A percentile compares a stretch with the other conserved stretches of the same genome.
These are phyloP conservation scores for Galeopterus variegatus DNA, from an alignment of 2,113 vertebrate genomes.

Conservation along the genomic window DNA sequence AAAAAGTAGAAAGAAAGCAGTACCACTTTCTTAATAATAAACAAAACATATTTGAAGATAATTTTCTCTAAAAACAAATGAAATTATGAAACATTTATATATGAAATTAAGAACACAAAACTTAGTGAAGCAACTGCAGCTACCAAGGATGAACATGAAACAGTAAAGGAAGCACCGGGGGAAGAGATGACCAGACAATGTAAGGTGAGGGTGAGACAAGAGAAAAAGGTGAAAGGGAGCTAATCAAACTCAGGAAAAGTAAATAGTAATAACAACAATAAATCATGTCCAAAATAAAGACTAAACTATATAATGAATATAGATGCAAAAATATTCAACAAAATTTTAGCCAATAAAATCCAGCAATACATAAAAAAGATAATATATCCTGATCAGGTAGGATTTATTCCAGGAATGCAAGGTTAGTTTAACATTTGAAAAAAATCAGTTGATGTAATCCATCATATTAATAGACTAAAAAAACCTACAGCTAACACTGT, in stretches of 20 bases:
- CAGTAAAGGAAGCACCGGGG: neutral
- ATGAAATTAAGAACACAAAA: neutral
- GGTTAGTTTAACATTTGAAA: neutral
- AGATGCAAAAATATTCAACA: neutral
- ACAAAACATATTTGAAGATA: conserved; percentile 17
- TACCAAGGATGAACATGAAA: neutral
- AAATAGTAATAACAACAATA: neutral
- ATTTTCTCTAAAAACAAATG: neutral
- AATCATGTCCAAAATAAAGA: neutral
- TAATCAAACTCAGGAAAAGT: neutral
- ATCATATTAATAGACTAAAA: neutral
- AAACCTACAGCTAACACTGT: neutral
- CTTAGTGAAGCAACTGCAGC: neutral
- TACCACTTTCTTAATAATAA: neutral
- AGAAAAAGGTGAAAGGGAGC: neutral
- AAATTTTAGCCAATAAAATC: neutral
- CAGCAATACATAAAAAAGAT: neutral
- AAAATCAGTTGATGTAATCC: conserved; percentile 3
- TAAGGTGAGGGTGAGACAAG: neutral
- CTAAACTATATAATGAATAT: neutral
- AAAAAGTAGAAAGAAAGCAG: neutral
- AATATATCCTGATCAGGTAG: neutral
- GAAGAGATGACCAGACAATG: neutral
- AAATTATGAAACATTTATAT: neutral
- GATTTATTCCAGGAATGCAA: neutral